A percentile compares a stretch with the other conserved stretches of the same genome.
Conservation (phyloP, 1,140 invertebrate species). For the Conus ventricosus region DNA sequence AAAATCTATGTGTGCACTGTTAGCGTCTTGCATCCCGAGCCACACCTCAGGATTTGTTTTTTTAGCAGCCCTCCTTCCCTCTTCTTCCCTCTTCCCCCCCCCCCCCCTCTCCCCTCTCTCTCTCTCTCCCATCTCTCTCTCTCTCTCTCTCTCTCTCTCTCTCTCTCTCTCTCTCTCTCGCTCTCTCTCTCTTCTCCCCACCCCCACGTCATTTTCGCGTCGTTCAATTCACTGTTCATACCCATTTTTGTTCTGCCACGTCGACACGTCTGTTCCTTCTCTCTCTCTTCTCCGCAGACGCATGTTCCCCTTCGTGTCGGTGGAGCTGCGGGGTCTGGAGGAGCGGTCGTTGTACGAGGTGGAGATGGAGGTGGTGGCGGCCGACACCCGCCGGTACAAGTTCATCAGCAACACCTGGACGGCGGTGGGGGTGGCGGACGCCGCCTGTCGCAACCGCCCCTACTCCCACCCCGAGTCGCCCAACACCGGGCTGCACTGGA, state of each 20-base stretch:
- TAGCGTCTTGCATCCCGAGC: no score
- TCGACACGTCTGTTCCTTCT: no score
- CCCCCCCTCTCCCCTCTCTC: background rate
- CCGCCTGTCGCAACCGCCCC: constrained; percentile 82
- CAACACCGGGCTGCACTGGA: constrained; percentile 95
- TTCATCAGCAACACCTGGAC: constrained; percentile 51
- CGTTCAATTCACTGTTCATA: no score
- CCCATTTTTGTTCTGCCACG: no score
- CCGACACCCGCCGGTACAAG: constrained; percentile 51
- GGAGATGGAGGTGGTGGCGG: constrained; percentile 46
- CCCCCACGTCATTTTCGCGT: no score
- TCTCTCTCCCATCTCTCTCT: no score
- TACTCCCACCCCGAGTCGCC: constrained; percentile 95
- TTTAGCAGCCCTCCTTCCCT: background rate
- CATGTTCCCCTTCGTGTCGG: constrained; percentile 54
- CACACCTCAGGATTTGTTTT: no score
- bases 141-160: no score
- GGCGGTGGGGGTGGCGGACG: constrained; percentile 61
- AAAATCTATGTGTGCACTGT: no score
- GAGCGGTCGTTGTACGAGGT: constrained; percentile 38
- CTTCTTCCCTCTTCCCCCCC: background rate
- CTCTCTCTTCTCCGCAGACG: constrained; percentile 40
- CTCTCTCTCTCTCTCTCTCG: no score
- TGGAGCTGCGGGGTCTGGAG: constrained; percentile 46
- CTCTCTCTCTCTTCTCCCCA: no score